Evolutionary conservation across 2,888 invertebrate species (phyloP).

Genomic region (Geophilus truncorum): DNA sequence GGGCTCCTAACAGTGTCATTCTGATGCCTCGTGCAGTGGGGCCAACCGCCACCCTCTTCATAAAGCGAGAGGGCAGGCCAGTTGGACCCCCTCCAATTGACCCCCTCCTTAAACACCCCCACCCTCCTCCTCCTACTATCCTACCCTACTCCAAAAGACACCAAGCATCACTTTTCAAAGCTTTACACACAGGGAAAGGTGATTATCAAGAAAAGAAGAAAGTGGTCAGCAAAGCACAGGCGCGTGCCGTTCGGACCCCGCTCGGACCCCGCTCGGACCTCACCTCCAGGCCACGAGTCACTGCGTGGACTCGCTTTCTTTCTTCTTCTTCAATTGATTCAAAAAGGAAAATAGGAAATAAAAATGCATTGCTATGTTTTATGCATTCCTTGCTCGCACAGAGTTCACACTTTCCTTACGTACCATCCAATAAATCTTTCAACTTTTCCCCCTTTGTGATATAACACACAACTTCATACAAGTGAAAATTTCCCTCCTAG

Average conservation of each 20-base stretch:
- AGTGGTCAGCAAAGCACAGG: background rate
- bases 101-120: constrained; percentile 14
- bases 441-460: constrained; percentile 6
- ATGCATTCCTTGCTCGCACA: background rate
- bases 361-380: background rate
- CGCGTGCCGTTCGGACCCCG: background rate
- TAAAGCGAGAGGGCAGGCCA: constrained; percentile 14
- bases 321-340: no score
- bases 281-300: no score
- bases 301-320: no score
- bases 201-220: background rate
- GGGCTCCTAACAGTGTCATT: constrained; percentile 15
- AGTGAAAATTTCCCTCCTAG: constrained; percentile 16
- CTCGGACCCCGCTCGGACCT: no score
- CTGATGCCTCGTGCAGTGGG: constrained; percentile 14
- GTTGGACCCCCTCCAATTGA: constrained; percentile 14
- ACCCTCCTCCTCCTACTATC: background rate
- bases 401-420: background rate
- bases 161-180: background rate
- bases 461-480: constrained; percentile 13
- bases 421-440: constrained; percentile 1
- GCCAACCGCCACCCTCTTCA: constrained; percentile 2
- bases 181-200: no score
- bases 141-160: constrained; percentile 11
- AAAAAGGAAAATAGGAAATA: no score